Conservation (phyloP, 30 jellyfish, hydroid and myxozoan genomes). For the Catostylus mosaicus region DNA sequence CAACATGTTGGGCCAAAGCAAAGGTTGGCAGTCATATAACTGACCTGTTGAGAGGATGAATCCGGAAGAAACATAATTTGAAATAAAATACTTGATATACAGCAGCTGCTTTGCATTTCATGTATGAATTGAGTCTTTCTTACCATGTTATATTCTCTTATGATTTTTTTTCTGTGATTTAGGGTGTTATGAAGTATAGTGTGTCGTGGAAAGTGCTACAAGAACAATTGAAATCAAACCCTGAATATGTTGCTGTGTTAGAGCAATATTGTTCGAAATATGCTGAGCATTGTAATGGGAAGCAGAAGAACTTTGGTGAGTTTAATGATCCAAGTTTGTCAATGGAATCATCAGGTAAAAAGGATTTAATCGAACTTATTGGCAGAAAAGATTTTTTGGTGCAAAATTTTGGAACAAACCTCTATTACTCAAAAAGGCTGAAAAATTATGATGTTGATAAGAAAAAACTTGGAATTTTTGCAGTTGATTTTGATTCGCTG, state of each 20-base stretch:
- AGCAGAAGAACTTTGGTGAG: neutral
- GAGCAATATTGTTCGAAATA: slow-evolving; percentile 42
- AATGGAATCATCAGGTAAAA: slow-evolving; percentile 15
- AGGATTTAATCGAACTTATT: slow-evolving; percentile 19
- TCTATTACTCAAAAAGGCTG: neutral
- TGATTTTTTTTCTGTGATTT: neutral
- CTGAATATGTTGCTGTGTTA: slow-evolving; percentile 50
- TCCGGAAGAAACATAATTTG: too few species aligned
- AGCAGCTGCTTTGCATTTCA: too few species aligned
- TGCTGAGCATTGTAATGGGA: slow-evolving; percentile 4
- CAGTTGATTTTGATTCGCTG: slow-evolving; percentile 69
- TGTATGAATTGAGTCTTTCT: too few species aligned
- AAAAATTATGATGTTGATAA: slow-evolving; percentile 59
- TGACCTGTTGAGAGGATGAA: too few species aligned
- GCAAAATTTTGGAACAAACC: slow-evolving; percentile 5
- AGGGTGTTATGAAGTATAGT: slow-evolving; percentile 89
- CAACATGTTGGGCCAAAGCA: too few species aligned
- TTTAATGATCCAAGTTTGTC: neutral
- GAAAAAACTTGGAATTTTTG: slow-evolving; percentile 65
- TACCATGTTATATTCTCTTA: too few species aligned
- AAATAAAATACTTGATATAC: too few species aligned
- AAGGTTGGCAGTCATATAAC: too few species aligned
- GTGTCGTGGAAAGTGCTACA: slow-evolving; percentile 87
- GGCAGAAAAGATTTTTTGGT: slow-evolving; percentile 1
- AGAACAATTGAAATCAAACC: slow-evolving; percentile 61